Evolutionary conservation across 1,140 invertebrate genomes (phyloP).

Genomic region (Cataglyphis hispanica): DNA sequence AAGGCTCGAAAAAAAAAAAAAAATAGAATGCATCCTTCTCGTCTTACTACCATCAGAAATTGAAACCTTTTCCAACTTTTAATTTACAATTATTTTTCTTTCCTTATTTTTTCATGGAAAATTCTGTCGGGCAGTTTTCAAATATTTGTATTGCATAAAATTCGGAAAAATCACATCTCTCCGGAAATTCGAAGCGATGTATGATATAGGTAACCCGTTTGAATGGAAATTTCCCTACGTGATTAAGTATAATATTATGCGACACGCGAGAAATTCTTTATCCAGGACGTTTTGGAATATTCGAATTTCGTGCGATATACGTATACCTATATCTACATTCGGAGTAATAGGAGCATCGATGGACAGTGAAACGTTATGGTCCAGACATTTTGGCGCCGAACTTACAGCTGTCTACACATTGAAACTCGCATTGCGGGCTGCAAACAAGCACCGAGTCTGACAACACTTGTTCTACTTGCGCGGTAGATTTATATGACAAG

Average conservation of each 20-base stretch:
- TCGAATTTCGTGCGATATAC: not conserved
- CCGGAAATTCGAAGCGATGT: not conserved
- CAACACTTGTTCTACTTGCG: conserved; percentile 54
- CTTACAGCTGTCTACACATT: conserved; percentile 70
- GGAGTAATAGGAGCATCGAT: conserved; percentile 20
- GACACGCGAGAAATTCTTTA: not conserved
- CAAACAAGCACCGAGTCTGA: conserved; percentile 73
- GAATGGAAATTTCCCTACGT: conserved; percentile 11
- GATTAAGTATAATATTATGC: not conserved
- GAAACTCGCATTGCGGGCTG: conserved; percentile 62
- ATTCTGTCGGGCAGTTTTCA: not conserved
- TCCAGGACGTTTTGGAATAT: conserved; percentile 7
- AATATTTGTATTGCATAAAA: not conserved
- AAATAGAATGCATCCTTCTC: not conserved
- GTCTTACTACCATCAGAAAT: not conserved
- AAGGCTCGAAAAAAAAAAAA: conserved; percentile 1
- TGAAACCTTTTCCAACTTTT: not conserved
- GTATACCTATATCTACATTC: not conserved
- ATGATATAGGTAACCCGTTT: not conserved
- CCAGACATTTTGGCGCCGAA: conserved; percentile 81
- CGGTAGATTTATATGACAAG: conserved; percentile 55
- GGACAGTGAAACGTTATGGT: conserved; percentile 74
- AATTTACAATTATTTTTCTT: not conserved
- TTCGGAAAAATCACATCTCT: not conserved
- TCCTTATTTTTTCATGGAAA: not conserved